A percentile compares a stretch with the other conserved stretches of the same genome.
Evolutionary conservation across 2,888 invertebrate genomes (phyloP).

Genomic region (Camptogramma bilineatum): DNA sequence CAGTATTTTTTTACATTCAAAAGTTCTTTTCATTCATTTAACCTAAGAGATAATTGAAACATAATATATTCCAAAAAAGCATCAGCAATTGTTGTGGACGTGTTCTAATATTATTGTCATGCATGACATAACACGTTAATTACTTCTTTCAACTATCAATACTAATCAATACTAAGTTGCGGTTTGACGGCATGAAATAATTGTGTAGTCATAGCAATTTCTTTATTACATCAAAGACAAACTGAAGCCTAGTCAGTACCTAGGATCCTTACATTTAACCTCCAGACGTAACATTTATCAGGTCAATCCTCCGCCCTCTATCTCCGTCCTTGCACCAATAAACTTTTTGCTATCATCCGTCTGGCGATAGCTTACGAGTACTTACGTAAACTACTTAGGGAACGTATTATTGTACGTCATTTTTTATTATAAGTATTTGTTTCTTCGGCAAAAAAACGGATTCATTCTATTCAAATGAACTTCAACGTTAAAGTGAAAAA

Average conservation of each 20-base stretch:
- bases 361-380: constrained; percentile 18
- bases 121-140: no score
- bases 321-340: constrained; percentile 30
- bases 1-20: neutral
- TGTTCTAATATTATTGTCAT: no score
- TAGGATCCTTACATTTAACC: constrained; percentile 36
- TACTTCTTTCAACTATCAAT: no score
- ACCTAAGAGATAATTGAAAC: no score
- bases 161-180: no score
- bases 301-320: constrained; percentile 39
- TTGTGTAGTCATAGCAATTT: constrained; percentile 9
- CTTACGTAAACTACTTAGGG: neutral
- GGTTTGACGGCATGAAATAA: constrained; percentile 5
- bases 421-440: neutral
- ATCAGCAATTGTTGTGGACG: no score
- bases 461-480: neutral
- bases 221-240: constrained; percentile 7
- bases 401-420: neutral
- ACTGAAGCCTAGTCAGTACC: constrained; percentile 12
- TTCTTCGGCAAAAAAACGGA: neutral
- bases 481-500: neutral
- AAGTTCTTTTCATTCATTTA: no score
- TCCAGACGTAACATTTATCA: constrained; percentile 45
- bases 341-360: constrained; percentile 31
- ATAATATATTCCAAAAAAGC: no score